A percentile compares a stretch with the other conserved stretches of the same genome.
These are phyloP conservation scores for Mus caroli DNA, from an alignment of 2,797 vertebrate genomes.

Conservation along the genomic window DNA sequence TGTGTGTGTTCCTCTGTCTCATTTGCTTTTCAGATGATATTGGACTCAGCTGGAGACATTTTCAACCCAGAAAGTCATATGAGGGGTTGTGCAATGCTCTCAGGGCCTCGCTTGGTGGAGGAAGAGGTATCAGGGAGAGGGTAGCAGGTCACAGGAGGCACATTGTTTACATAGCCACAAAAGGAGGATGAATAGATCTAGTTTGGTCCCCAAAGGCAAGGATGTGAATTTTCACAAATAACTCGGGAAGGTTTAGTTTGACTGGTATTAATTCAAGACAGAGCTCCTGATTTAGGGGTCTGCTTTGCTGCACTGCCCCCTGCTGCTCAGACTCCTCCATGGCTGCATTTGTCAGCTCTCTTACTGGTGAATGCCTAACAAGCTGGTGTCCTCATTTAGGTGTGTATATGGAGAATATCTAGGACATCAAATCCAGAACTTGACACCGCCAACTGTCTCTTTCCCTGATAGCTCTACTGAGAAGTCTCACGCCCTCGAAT, in stretches of 20 bases:
- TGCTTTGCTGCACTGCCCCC: slow-evolving; percentile 63
- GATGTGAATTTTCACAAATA: slow-evolving; percentile 75
- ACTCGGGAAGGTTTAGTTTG: slow-evolving; percentile 80
- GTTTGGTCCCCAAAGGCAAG: slow-evolving; percentile 83
- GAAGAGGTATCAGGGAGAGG: slow-evolving; percentile 65
- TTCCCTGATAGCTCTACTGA: neutral
- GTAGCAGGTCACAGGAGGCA: slow-evolving; percentile 65
- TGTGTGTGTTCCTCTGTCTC: neutral
- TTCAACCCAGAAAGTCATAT: slow-evolving; percentile 85
- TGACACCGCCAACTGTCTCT: accelerated
- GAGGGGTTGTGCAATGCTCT: slow-evolving; percentile 77
- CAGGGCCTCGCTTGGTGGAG: slow-evolving; percentile 80
- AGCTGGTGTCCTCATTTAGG: too few relatives aligned
- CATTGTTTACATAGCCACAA: slow-evolving; percentile 85
- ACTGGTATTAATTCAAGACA: slow-evolving; percentile 77
- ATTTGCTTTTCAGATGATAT: slow-evolving; percentile 86
- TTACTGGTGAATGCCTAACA: neutral
- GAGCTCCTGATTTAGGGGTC: slow-evolving; percentile 49
- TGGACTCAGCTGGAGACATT: slow-evolving; percentile 69
- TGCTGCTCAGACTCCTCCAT: slow-evolving; percentile 33
- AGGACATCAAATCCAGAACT: neutral
- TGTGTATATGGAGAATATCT: too few relatives aligned
- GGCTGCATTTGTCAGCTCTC: neutral
- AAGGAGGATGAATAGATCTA: slow-evolving; percentile 86
- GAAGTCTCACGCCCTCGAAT: neutral